Conservation (phyloP, 2,113 vertebrate species). For the Cromileptes altivelis region DNA sequence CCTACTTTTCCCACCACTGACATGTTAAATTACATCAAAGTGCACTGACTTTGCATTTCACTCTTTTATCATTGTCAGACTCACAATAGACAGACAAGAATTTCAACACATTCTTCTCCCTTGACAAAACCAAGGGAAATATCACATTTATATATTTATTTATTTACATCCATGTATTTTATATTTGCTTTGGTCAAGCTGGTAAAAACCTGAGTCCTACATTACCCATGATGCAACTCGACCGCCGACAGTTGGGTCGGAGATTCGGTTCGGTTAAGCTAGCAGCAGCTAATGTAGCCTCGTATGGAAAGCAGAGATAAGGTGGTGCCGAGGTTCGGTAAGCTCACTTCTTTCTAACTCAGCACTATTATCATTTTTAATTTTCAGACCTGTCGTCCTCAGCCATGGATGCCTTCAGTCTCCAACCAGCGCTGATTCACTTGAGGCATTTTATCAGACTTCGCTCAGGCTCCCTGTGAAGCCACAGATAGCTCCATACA, state of each 20-base stretch:
- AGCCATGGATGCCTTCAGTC: not conserved
- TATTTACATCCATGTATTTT: too few relatives aligned
- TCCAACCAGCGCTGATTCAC: not conserved
- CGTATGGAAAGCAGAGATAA: not conserved
- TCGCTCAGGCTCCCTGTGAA: not conserved
- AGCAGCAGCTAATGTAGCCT: constrained; percentile 5
- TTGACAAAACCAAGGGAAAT: not conserved
- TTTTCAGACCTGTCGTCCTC: not conserved
- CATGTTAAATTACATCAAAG: not conserved
- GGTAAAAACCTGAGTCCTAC: not conserved
- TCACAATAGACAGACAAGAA: too few relatives aligned
- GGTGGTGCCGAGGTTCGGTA: constrained; percentile 25
- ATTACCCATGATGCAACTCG: constrained; percentile 42
- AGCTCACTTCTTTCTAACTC: not conserved
- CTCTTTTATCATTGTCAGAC: too few relatives aligned
- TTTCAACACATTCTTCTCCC: not conserved
- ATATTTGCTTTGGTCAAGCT: too few relatives aligned
- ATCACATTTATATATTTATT: too few relatives aligned
- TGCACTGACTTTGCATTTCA: too few relatives aligned
- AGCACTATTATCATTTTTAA: not conserved
- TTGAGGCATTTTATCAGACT: not conserved
- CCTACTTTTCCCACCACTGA: not conserved
- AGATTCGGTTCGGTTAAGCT: constrained; percentile 37
- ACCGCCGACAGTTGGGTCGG: not conserved
- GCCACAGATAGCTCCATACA: not conserved